Evolutionary conservation across 2,797 vertebrate genomes (phyloP).

Genomic region (Sorex maritimensis): DNA sequence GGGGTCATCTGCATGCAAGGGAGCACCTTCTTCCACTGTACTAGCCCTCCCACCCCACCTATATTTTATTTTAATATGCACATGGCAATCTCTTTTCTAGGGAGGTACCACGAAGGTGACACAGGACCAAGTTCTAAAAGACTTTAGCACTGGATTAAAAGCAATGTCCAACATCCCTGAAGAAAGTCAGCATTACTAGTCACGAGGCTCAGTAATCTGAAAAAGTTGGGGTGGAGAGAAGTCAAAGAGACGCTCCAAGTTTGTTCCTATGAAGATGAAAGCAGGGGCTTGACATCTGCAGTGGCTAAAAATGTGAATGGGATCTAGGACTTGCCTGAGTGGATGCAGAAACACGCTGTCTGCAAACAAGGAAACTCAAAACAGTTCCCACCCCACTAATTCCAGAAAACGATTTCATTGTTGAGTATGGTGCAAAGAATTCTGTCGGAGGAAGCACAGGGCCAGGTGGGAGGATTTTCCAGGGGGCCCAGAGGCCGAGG

Average conservation of each 20-base stretch:
- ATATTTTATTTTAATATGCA: conserved; percentile 27
- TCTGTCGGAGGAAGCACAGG: conserved; percentile 11
- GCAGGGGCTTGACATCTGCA: not conserved
- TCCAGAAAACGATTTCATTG: conserved; percentile 63
- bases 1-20: no score
- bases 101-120: conserved; percentile 10
- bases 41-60: no score
- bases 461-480: conserved; percentile 40
- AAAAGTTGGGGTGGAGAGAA: not conserved
- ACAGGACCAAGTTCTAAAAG: conserved; percentile 45
- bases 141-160: conserved; percentile 58
- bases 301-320: conserved; percentile 33
- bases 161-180: conserved; percentile 10
- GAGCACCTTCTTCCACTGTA: no score
- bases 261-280: not conserved
- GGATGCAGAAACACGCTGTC: conserved; percentile 58
- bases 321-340: conserved; percentile 55
- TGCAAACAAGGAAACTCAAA: not conserved
- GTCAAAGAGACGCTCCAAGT: not conserved
- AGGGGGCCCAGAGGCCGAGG: conserved; percentile 62
- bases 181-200: not conserved
- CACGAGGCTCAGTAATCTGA: not conserved
- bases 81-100: conserved; percentile 33
- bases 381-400: conserved; percentile 39
- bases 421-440: conserved; percentile 67